phyloP scores from a whole-genome alignment of 2,113 vertebrate genomes.

The Gavia stellata region DNA sequence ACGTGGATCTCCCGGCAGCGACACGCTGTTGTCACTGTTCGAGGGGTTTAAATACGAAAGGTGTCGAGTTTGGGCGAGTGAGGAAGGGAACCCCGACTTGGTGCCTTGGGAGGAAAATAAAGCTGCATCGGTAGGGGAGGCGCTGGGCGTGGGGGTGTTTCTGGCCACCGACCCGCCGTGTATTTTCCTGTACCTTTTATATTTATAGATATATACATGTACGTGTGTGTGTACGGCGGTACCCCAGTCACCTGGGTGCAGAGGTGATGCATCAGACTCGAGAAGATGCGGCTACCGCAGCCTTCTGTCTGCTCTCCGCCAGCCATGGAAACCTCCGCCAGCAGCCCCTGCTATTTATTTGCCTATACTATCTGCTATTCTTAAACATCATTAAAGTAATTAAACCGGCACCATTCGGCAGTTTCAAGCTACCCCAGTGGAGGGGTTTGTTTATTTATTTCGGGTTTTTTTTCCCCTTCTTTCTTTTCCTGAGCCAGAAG shows the following conservation, averaged over 20 bases:
- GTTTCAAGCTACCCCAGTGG: conserved; percentile 34
- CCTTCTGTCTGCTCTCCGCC: neutral
- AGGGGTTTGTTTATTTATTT: neutral
- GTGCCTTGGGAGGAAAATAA: neutral
- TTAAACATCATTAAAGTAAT: conserved; percentile 56
- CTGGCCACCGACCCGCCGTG: neutral
- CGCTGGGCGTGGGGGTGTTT: neutral
- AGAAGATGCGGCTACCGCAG: neutral
- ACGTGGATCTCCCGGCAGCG: neutral
- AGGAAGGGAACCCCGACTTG: neutral
- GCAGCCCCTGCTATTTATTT: conserved; percentile 23
- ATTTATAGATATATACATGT: neutral
- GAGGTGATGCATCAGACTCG: neutral
- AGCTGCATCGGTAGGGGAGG: neutral
- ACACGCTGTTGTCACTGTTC: neutral
- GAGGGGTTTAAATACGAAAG: neutral
- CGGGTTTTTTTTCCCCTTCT: neutral
- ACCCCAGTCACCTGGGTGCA: neutral
- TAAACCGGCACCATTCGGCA: conserved; percentile 21
- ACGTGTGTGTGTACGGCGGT: too few relatives aligned
- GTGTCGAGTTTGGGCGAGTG: neutral
- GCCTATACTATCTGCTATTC: conserved; percentile 5
- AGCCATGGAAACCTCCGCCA: neutral
- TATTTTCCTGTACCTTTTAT: neutral
- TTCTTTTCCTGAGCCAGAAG: neutral